phyloP scores from a whole-genome alignment of 2,797 vertebrate genomes.

The Melanotaenia trifasciata region DNA sequence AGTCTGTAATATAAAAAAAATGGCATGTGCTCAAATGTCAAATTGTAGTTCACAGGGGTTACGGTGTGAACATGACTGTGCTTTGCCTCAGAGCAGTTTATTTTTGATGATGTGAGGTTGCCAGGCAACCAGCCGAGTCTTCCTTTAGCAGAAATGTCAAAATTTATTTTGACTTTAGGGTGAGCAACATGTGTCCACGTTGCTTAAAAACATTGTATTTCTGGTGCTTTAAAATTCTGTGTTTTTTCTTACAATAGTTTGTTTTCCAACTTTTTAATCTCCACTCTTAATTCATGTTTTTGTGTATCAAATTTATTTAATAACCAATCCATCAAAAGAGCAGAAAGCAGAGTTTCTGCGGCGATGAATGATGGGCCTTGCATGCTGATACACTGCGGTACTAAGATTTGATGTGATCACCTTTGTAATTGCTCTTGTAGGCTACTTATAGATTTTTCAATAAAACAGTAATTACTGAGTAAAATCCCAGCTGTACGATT shows the following conservation, averaged over 20 bases:
- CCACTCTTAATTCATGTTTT: conserved; percentile 8
- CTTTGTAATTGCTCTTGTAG: conserved; percentile 64
- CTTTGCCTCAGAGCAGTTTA: neutral
- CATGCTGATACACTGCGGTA: conserved; percentile 29
- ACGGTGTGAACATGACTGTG: neutral
- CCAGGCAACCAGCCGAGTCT: neutral
- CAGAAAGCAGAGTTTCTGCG: conserved; percentile 19
- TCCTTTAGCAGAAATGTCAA: neutral
- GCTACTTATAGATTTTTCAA: conserved; percentile 76
- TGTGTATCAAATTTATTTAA: conserved; percentile 30
- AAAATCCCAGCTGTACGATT: conserved; percentile 72
- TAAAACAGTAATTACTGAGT: conserved; percentile 75
- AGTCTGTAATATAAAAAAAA: neutral
- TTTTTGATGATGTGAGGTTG: neutral
- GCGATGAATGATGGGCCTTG: conserved; percentile 32
- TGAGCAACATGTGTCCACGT: neutral
- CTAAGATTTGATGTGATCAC: conserved; percentile 45
- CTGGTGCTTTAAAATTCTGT: neutral
- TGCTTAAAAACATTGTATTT: conserved; percentile 8
- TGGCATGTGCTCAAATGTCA: neutral
- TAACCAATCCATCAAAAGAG: conserved; percentile 40
- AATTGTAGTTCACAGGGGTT: neutral
- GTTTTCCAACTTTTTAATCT: conserved; percentile 35
- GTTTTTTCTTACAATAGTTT: conserved; percentile 14
- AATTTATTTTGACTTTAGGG: neutral